phyloP scores from a whole-genome alignment of 2,888 invertebrate species.

The Tenthredo mesomela region DNA sequence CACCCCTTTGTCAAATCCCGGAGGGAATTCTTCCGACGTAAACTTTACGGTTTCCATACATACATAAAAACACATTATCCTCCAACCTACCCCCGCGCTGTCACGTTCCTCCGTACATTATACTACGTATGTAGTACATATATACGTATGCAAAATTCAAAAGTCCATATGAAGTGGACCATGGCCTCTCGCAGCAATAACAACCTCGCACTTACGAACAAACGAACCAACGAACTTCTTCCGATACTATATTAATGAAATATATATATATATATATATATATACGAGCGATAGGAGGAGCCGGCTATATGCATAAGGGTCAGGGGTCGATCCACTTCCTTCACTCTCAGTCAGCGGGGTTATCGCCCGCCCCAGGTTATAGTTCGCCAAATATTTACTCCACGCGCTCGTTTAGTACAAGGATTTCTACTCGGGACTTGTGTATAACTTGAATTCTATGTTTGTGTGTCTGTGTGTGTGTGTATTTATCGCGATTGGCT shows the following conservation, averaged over 20 bases:
- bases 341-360: constrained; percentile 16
- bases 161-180: constrained; percentile 25
- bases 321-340: constrained; percentile 44
- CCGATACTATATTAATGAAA: constrained; percentile 45
- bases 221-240: neutral
- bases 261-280: neutral
- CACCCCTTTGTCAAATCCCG: neutral
- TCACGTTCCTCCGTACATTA: neutral
- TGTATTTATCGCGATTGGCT: neutral
- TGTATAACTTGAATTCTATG: neutral
- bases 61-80: neutral
- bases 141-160: neutral
- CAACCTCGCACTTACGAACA: neutral
- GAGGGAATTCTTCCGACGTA: constrained; percentile 25
- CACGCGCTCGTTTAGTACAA: constrained; percentile 6
- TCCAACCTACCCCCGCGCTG: neutral
- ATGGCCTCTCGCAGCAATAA: constrained; percentile 34
- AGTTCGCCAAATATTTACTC: constrained; percentile 52
- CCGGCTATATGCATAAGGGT: constrained; percentile 18
- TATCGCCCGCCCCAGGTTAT: constrained; percentile 49
- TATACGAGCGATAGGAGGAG: constrained; percentile 5
- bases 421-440: constrained; percentile 34
- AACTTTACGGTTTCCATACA: neutral
- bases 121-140: neutral
- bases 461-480: no score